Evolutionary conservation across 2,888 invertebrate species (phyloP), one percentile per base, ranked within the genome.

Genomic region (Trissolcus brochymenae): DNA sequence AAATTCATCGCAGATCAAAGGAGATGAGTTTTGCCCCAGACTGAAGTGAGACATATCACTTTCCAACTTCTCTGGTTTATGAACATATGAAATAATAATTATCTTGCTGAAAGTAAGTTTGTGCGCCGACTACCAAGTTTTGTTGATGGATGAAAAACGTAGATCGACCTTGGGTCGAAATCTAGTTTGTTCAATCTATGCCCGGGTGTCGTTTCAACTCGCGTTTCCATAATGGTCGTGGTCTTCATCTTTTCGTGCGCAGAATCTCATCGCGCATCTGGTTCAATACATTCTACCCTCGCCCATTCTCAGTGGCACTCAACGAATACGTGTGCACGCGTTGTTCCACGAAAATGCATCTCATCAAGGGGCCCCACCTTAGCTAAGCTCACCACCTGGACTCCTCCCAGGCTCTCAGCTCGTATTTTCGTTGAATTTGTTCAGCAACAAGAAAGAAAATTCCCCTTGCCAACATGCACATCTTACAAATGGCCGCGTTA

Each of bases 261-360:
- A 73, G 77, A 57, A 65, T 71, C 59, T 80, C 78, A 79, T 76
- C 81, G 81, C 78, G 80, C 78, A 82, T 71, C 78, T 79, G 73
- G 82, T 79, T 81, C 82, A 82, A 82, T 81, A 82, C 78, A 70
- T 56, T 66, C 79, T 75, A 71, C 80, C 76, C 78, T 66, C 73
- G 61, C 66, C 71, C 67, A 72, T 76, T 64, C 74, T 70, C 57
- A 59, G 62, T 65, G 57, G 56, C 68, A 67, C 78, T 75, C 79
- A 54, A 65, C 74, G 74, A 60, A 67, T 71, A 78, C 71, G 64
- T 40, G 73, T 59, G 72, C 68, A 75, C 64, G 65, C 53, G 64
- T 79, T 76, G 78, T 81, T 81, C 70, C 80, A 75, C 75, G 80
- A 81, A 83, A 84, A 85, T 86, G 85, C 86, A 86, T 85, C 84